phyloP scores from a whole-genome alignment of 2,113 vertebrate species.

The Stegastes partitus region DNA sequence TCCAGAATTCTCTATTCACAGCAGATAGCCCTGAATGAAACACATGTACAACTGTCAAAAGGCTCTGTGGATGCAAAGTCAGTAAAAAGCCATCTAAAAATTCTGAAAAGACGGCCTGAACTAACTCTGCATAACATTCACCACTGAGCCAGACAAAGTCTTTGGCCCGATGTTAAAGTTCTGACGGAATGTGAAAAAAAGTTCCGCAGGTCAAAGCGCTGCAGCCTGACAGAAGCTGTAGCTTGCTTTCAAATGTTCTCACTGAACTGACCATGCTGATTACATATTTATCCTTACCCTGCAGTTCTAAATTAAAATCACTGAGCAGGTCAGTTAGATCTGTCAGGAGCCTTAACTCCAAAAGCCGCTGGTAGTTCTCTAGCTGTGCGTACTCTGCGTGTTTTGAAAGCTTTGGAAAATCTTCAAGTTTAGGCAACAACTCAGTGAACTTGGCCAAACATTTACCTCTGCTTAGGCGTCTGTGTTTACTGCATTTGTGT shows the following conservation, averaged over 20 bases:
- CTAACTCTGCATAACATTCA: neutral
- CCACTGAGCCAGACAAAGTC: neutral
- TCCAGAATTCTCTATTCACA: too few species aligned
- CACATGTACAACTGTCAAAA: too few species aligned
- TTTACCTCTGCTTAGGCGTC: neutral
- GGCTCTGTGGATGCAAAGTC: too few species aligned
- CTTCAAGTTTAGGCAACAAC: conserved; percentile 11
- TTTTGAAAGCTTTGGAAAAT: conserved; percentile 23
- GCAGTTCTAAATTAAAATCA: neutral
- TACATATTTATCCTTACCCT: too few species aligned
- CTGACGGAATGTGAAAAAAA: too few species aligned
- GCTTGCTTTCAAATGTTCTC: too few species aligned
- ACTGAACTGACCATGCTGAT: too few species aligned
- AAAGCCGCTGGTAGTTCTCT: neutral
- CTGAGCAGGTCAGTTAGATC: neutral
- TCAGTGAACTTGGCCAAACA: neutral
- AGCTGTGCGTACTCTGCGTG: neutral
- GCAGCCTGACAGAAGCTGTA: too few species aligned
- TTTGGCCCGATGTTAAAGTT: neutral
- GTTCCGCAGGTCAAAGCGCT: too few species aligned
- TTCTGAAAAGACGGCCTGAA: neutral
- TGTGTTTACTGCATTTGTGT: neutral
- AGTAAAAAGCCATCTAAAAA: too few species aligned
- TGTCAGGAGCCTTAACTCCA: neutral
- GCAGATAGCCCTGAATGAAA: neutral